These are phyloP conservation scores for Trachops cirrhosus DNA, from an alignment of 2,797 vertebrate species.

Conservation along the genomic window DNA sequence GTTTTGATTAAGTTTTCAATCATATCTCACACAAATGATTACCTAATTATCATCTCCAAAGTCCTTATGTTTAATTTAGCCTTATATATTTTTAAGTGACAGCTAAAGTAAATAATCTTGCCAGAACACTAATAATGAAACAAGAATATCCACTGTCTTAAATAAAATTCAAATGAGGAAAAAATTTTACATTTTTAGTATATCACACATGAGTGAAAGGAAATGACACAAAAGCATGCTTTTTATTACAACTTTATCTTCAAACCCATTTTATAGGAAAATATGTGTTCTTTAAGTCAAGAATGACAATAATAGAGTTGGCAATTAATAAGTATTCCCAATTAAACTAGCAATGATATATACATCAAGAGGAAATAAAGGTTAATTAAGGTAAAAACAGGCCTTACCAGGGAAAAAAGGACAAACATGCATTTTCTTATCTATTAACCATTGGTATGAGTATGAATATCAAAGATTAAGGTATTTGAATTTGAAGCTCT, in stretches of 20 bases:
- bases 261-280: background rate
- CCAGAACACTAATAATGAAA: conserved; percentile 70
- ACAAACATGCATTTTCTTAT: background rate
- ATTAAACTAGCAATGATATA: background rate
- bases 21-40: conserved; percentile 64
- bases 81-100: conserved; percentile 80
- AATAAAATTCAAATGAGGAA: conserved; percentile 55
- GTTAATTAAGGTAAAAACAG: background rate
- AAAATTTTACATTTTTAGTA: conserved; percentile 58
- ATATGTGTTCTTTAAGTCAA: background rate
- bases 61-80: conserved; percentile 79
- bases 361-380: background rate
- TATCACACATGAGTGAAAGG: conserved; percentile 33
- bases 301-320: background rate
- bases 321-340: background rate
- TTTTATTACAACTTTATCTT: background rate
- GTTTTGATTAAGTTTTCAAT: conserved; percentile 19
- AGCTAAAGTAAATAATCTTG: conserved; percentile 71
- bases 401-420: background rate
- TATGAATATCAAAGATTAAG: background rate
- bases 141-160: conserved; percentile 40
- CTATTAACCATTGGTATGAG: background rate
- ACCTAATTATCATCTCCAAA: conserved; percentile 71
- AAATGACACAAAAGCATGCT: background rate
- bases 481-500: background rate